Percentiles rank a stretch among this genome's conserved stretches.
Conservation (phyloP, 2,113 vertebrate species). For the Ailurus styani region DNA sequence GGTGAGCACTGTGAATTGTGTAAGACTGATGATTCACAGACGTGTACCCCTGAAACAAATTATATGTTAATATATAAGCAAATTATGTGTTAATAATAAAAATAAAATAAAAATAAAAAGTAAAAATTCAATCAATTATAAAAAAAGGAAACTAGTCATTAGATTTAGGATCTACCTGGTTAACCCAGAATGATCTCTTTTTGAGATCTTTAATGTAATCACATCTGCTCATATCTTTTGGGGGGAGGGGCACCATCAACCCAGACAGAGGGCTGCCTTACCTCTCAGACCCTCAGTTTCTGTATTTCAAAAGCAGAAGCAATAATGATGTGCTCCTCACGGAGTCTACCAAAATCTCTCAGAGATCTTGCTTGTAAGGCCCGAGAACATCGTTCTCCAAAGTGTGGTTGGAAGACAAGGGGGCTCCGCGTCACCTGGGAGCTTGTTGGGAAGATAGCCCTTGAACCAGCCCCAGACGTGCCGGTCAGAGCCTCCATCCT, state of each 20-base stretch:
- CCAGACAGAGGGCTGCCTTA: rapidly evolving
- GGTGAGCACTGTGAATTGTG: too few species aligned
- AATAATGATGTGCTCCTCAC: rapidly evolving
- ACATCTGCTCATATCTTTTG: neutral
- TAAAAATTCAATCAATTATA: too few species aligned
- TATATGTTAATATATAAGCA: too few species aligned
- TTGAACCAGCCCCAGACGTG: rapidly evolving
- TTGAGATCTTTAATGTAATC: neutral
- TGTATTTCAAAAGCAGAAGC: neutral
- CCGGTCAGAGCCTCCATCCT: neutral
- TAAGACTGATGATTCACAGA: too few species aligned
- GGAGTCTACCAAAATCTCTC: neutral
- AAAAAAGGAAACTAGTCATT: neutral
- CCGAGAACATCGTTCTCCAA: neutral
- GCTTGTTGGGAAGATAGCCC: neutral
- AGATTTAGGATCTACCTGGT: neutral
- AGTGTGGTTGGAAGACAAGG: neutral
- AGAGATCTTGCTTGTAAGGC: neutral
- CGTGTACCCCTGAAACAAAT: too few species aligned
- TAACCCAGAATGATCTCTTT: too few species aligned
- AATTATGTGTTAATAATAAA: too few species aligned
- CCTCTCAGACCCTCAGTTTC: neutral
- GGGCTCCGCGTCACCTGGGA: neutral
- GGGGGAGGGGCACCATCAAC: rapidly evolving
- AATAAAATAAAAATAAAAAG: too few species aligned